Base-by-base conservation (phyloP, 2,797 vertebrate species). In the Limosa lapponica region DNA sequence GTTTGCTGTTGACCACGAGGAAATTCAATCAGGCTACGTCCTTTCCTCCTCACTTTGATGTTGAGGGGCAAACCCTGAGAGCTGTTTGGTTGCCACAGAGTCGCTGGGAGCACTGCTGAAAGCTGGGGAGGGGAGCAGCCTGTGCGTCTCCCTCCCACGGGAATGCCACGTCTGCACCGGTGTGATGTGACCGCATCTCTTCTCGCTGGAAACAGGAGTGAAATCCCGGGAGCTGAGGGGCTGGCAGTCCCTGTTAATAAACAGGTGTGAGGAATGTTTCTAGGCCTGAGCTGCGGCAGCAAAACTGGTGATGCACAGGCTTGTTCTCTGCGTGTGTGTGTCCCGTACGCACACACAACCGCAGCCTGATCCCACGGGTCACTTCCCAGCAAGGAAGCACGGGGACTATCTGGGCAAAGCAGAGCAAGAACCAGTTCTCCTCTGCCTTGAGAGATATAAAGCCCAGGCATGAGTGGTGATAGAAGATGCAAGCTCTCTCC, bases 1-100 rank as follows among this genome's bases (percentile, higher is more conserved):
- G 65, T 58, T 81, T 95, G 44, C 71, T 92, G 77, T 91, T 94
- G 91, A 48, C 65, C 67, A 54, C 10, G 44, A 87, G 90, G 16
- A 95, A 96, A 93, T 93, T 75, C 71, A 89, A 52, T 93, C 84
- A 89, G 71, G 36, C 74, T 66, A 1, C 61, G 74, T 93, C 71
- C 71, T 92, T 93, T 90, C 61, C 82, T 71, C 36, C 37, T 66
- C 16, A 8, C 93, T 96, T 96, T 91, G 84, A 90, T 65, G 67
- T 44, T 70, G 64, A 78, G 58, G 72, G 41, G 69, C 57, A 79
- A 75, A 70, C 34, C 36, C 73, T 43, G 58, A 48, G 84, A 72
- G 75, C 48, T 79, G 49, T 90, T 87, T 95, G 55, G 70, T 69
- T 46, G 30, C 37, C 77, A n/a, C 32, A 39, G 75, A 32, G 62